A percentile compares a stretch with the other conserved stretches of the same genome.
These are phyloP conservation scores for Andrena minutula DNA, from an alignment of 2,888 invertebrate species.

Conservation along the genomic window DNA sequence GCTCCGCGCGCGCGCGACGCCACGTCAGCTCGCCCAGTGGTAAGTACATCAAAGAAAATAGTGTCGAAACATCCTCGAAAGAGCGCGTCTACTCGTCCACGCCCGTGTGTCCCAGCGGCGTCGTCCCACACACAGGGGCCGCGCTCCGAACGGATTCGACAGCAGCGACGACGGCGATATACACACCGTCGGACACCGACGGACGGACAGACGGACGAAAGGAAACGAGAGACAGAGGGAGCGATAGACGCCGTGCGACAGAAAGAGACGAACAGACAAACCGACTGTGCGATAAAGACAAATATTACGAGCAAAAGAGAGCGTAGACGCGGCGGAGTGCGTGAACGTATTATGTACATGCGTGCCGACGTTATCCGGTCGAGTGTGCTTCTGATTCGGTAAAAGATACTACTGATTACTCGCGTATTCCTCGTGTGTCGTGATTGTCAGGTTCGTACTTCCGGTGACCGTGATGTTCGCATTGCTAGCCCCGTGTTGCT, in stretches of 20 bases:
- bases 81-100: conserved; percentile 74
- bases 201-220: conserved; percentile 55
- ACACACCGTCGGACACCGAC: conserved; percentile 63
- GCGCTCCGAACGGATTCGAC: conserved; percentile 70
- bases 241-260: conserved; percentile 49
- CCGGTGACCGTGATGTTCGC: conserved; percentile 75
- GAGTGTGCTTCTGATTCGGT: conserved; percentile 31
- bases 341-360: conserved; percentile 21
- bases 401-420: conserved; percentile 35
- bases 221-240: conserved; percentile 53
- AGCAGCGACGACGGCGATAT: conserved; percentile 71
- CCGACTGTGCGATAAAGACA: conserved; percentile 55
- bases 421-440: conserved; percentile 52
- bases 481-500: conserved; percentile 56
- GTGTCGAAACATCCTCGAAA: conserved; percentile 57
- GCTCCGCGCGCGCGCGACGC: conserved; percentile 76
- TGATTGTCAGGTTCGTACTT: conserved; percentile 80
- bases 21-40: conserved; percentile 88
- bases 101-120: conserved; percentile 73
- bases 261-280: conserved; percentile 47
- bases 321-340: conserved; percentile 30
- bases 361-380: conserved; percentile 31
- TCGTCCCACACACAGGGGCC: conserved; percentile 70
- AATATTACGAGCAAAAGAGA: conserved; percentile 51
- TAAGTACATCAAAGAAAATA: conserved; percentile 87